A percentile compares a stretch with the other conserved stretches of the same genome.
Conservation (phyloP, 35 echinoderm and acorn worm genomes). For the Holothuria glaberrima region DNA sequence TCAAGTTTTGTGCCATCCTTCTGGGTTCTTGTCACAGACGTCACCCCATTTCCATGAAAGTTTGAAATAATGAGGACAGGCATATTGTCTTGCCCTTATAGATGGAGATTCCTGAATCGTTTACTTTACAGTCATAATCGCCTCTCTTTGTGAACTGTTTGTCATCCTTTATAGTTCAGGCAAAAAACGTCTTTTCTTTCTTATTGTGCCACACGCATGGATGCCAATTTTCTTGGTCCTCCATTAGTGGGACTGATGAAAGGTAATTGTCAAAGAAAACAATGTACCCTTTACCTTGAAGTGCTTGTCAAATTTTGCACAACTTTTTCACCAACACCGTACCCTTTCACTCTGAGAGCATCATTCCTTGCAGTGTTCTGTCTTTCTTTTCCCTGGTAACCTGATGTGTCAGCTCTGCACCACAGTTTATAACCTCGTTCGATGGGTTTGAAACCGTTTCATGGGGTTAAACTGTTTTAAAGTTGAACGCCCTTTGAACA, state of each 20-base stretch:
- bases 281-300: constrained; percentile 36
- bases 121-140: constrained; percentile 2
- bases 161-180: constrained; percentile 14
- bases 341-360: neutral
- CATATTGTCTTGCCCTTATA: no score
- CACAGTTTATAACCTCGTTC: constrained; percentile 59
- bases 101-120: neutral
- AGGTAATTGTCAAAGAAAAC: constrained; percentile 65
- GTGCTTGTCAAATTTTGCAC: constrained; percentile 39
- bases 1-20: constrained; percentile 28
- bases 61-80: constrained; percentile 15
- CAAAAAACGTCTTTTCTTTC: neutral
- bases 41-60: constrained; percentile 23
- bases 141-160: neutral
- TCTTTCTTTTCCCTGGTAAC: constrained; percentile 65
- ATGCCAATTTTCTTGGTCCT: constrained; percentile 29
- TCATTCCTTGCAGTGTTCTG: neutral
- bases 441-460: constrained; percentile 67
- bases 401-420: constrained; percentile 46
- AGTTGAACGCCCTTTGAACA: constrained; percentile 56
- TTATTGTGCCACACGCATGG: constrained; percentile 25
- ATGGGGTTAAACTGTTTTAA: constrained; percentile 65
- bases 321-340: constrained; percentile 55
- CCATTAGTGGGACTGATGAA: constrained; percentile 48
- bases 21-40: neutral